These are phyloP conservation scores for Neogale vison DNA, from an alignment of 2,113 vertebrate species.

Conservation along the genomic window DNA sequence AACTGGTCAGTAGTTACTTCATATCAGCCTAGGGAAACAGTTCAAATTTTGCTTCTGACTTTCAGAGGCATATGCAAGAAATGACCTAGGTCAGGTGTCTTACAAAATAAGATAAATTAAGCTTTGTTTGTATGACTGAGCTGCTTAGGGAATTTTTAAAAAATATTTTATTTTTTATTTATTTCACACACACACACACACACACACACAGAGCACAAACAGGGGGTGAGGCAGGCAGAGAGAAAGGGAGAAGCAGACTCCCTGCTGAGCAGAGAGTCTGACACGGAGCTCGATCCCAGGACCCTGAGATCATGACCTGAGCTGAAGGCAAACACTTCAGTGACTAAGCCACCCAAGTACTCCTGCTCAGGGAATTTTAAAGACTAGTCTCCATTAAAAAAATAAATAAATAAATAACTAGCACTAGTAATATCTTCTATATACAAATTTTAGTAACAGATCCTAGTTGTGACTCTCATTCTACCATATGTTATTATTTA, in stretches of 20 bases:
- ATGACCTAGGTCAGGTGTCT: neutral
- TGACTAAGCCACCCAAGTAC: neutral
- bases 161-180: neutral
- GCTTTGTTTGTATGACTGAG: neutral
- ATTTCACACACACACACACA: neutral
- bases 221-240: neutral
- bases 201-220: neutral
- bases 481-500: neutral
- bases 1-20: neutral
- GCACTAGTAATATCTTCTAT: neutral
- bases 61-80: neutral
- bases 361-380: neutral
- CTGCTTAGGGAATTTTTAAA: neutral
- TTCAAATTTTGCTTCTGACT: neutral
- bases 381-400: neutral
- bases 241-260: neutral
- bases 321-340: neutral
- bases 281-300: neutral
- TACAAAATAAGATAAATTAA: neutral
- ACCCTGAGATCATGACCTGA: neutral
- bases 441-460: neutral
- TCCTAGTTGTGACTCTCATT: neutral
- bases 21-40: neutral
- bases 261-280: neutral
- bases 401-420: neutral